A percentile compares a stretch with the other conserved stretches of the same genome.
phyloP scores from a whole-genome alignment of 2,888 invertebrate genomes.

The Sesamia inferens region DNA sequence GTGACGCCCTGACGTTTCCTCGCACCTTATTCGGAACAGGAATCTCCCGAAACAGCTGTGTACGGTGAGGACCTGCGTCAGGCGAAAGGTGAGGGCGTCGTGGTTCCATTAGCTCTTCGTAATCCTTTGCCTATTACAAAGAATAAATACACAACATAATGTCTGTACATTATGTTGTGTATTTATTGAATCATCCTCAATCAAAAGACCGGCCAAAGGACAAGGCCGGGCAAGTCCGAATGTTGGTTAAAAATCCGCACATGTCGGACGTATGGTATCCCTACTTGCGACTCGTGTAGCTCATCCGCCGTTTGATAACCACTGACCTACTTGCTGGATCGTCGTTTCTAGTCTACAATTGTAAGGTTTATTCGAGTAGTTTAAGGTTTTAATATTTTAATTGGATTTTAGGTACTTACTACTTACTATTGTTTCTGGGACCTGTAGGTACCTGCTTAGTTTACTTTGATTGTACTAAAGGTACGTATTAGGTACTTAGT shows the following conservation, averaged over 20 bases:
- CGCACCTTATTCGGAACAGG: too few relatives aligned
- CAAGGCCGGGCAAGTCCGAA: neutral
- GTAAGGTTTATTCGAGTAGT: constrained; percentile 14
- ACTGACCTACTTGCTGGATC: constrained; percentile 40
- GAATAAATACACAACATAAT: neutral
- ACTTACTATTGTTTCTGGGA: neutral
- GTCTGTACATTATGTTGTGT: too few relatives aligned
- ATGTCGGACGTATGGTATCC: neutral
- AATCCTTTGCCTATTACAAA: too few relatives aligned
- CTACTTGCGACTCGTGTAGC: constrained; percentile 2
- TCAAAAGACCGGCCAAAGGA: neutral
- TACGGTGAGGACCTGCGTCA: too few relatives aligned
- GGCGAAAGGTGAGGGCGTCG: too few relatives aligned
- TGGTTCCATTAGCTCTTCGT: neutral
- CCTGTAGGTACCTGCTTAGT: neutral
- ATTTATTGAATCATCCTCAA: neutral
- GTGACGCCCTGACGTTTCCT: too few relatives aligned
- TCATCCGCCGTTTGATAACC: constrained; percentile 50
- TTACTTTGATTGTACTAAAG: neutral
- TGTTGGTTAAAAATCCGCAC: neutral
- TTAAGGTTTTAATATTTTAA: constrained; percentile 2
- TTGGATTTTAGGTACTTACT: neutral
- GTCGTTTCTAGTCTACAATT: constrained; percentile 15
- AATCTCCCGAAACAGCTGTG: too few relatives aligned
- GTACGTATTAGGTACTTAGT: neutral